Evolutionary conservation across 2,888 invertebrate species (phyloP), one percentile per base, ranked within the genome.

Genomic region (Syritta pipiens): DNA sequence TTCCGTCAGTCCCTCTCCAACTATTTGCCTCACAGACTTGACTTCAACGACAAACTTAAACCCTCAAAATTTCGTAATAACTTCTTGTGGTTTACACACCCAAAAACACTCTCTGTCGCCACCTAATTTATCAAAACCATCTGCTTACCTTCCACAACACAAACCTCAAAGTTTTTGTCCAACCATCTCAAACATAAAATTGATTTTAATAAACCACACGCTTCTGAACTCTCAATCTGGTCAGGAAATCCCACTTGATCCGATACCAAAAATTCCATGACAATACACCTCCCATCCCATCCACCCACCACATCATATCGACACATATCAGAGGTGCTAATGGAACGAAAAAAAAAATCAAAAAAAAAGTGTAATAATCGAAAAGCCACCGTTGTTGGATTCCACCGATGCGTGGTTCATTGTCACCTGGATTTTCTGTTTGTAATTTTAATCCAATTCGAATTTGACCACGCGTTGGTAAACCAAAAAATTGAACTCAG

Each of bases 371-470:
- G 28, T 30, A 42, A 57, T 28, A 57, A 57, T 40, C 26, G 42
- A 14, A 32, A 26, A 53, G 24, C 12, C 40, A 44, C 32, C 17
- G 26, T 20, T 9, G 4, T 2, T 14, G 44, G 6, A 12, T 6
- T 42, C 65, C 19, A 46, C 14, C 12, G 35, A 35, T 42, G 26
- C 55, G 35, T 46, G 24, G 12, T 19, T 37, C 46, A 48, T 46
- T 28, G 46, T 46, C 37, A 17, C 46, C 60, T 55, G 37, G 17
- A 30, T 17, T 32, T 26, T 19, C 17, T 55, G 12, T 35, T 44
- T 44, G 53, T 26, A 32, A 44, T 65, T 48, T 67, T 40, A 68
- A 40, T 59, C 24, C 32, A 49, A 49, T 32, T 20, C 44, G 20
- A 20, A 26, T 20, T 20, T 14, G 28, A 37, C 46, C 46, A 55